phyloP scores from a whole-genome alignment of 2,113 vertebrate species.

The Marcusenius ussheri region DNA sequence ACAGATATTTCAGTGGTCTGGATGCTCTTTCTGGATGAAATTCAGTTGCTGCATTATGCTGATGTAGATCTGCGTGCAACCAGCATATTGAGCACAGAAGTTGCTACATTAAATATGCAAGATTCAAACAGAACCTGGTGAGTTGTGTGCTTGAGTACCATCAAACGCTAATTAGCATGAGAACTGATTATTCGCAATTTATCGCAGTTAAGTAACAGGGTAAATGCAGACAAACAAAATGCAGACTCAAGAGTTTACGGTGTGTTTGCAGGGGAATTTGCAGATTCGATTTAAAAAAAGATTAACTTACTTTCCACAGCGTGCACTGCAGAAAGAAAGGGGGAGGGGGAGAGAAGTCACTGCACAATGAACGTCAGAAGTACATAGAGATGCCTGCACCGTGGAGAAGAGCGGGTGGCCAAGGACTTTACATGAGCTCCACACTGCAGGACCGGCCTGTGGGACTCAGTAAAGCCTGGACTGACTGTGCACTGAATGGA shows the following conservation, averaged over 20 bases:
- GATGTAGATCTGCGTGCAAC: background rate
- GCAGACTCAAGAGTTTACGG: constrained; percentile 15
- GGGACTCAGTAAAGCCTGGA: background rate
- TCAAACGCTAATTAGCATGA: background rate
- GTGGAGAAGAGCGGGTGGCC: background rate
- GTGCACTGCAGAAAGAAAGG: constrained; percentile 84
- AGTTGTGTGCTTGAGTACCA: background rate
- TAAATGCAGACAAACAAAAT: constrained; percentile 16
- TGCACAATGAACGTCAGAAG: constrained; percentile 38
- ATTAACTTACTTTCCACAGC: constrained; percentile 89
- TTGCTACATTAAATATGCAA: background rate
- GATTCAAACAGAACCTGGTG: background rate
- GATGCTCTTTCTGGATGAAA: constrained; percentile 3
- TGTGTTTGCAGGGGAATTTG: constrained; percentile 11
- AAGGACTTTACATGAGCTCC: constrained; percentile 2
- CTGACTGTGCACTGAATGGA: background rate
- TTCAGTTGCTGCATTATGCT: background rate
- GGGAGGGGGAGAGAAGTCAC: constrained; percentile 63
- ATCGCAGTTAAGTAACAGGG: constrained; percentile 28
- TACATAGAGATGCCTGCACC: constrained; percentile 39
- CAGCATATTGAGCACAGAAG: background rate
- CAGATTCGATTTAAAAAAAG: constrained; percentile 15
- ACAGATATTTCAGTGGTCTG: background rate
- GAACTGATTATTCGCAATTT: background rate
- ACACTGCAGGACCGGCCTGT: background rate